These are phyloP conservation scores for Tauraco erythrolophus DNA, from an alignment of 2,113 vertebrate genomes.

Conservation along the genomic window DNA sequence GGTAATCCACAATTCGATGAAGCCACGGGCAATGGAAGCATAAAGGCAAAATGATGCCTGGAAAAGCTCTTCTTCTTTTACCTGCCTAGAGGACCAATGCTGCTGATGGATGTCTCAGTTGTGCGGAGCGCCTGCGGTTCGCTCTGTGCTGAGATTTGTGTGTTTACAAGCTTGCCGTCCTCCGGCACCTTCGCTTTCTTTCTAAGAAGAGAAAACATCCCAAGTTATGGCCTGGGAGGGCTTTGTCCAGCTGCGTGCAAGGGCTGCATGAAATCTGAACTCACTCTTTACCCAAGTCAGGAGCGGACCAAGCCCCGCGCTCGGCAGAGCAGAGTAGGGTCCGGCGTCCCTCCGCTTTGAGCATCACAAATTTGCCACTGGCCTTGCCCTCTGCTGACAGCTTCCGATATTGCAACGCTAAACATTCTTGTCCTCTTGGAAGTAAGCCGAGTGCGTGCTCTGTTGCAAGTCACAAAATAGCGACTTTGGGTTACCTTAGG, in stretches of 20 bases:
- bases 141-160: neutral
- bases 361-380: neutral
- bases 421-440: neutral
- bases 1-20: slow-evolving; percentile 23
- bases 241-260: neutral
- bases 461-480: neutral
- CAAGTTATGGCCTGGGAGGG: neutral
- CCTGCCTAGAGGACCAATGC: neutral
- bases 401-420: neutral
- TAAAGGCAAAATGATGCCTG: neutral
- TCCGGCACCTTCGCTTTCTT: neutral
- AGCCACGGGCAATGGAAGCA: neutral
- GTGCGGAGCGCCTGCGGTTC: neutral
- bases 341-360: accelerated
- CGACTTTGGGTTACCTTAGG: neutral
- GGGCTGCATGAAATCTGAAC: neutral
- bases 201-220: neutral
- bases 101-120: neutral
- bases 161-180: neutral
- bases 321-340: accelerated
- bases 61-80: neutral
- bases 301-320: neutral
- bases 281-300: accelerated
- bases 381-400: neutral
- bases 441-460: accelerated